Evolutionary conservation across 2,797 vertebrate genomes (phyloP), one percentile per base, ranked within the genome.

Genomic region (Gallinago stenura): DNA sequence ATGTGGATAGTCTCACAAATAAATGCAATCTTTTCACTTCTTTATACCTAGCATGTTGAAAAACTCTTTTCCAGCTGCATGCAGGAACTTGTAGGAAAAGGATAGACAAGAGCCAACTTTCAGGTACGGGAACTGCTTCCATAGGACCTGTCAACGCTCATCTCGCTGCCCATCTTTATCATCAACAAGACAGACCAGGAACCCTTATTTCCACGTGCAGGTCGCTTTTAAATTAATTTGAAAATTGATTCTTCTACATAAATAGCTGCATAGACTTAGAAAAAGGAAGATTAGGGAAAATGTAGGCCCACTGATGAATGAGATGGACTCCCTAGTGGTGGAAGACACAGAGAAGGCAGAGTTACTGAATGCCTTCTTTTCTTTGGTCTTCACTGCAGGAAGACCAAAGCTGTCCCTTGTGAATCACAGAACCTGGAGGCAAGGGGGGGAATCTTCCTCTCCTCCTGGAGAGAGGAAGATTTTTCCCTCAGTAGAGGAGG

Each of bases 141-240:
- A 0, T 3, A 19, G 56, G n/a, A 24, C 37, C 21, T 66, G 33
- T 37, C 10, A n/a, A 8, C 1, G 4, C 39, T 68, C 19, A 39
- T 50, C 69, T 56, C 80, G 12, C 56, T 61, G n/a, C 33, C 20
- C 9, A 0, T 82, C 58, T 92, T 58, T 73, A 43, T 21, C 16
- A 46, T 10, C 18, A 50, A 25, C 28, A n/a, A n/a, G 48, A 51
- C 10, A 24, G 21, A 77, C 35, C 57, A 93, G 69, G 64, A 90
- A 28, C 57, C 14, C 9, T 43, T 15, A 26, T 71, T 73, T 86
- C 24, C 35, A 35, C 0, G 0, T 60, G 43, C 65, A 75, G n/a
- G 12, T 54, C 1, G 0, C 91, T 62, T 83, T 18, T 37, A 33
- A 82, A 76, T 72, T 68, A 11, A 70, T 62, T 77, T 56, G 35